Evolutionary conservation across 1,140 invertebrate genomes (phyloP).

Genomic region (Dendroctonus ponderosae): DNA sequence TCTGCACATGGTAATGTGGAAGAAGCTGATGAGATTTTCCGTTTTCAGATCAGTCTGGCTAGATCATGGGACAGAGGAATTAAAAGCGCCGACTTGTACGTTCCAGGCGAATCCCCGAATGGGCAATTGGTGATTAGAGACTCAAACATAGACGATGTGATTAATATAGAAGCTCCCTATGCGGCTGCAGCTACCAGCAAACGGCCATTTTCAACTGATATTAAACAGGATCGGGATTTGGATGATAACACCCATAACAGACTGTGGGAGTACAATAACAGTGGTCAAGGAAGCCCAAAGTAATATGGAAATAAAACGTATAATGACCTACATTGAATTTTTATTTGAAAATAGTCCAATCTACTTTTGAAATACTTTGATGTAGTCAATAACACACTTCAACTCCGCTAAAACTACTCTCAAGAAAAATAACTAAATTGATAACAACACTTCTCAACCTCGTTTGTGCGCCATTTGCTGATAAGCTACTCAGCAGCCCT

Average conservation of each 20-base stretch:
- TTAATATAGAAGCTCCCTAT: conserved; percentile 6
- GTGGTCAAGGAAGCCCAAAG: conserved; percentile 2
- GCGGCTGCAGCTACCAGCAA: conserved; percentile 3
- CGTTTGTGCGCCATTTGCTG: no score
- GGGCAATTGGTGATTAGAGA: conserved; percentile 18
- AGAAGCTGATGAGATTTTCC: no score
- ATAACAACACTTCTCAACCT: no score
- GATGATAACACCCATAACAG: conserved; percentile 17
- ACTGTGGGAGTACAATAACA: conserved; percentile 23
- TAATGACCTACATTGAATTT: no score
- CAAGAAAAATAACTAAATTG: no score
- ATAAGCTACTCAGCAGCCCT: no score
- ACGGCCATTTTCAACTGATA: conserved; percentile 9
- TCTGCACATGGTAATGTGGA: no score
- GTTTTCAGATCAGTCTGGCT: conserved; percentile 7
- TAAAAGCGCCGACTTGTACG: background rate
- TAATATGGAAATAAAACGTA: background rate
- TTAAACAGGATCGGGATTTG: conserved; percentile 8
- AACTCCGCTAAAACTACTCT: no score
- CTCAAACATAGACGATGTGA: conserved; percentile 5
- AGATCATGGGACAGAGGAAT: conserved; percentile 14
- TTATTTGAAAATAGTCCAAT: no score
- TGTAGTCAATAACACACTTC: no score
- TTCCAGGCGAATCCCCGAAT: conserved; percentile 16
- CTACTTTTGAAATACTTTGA: no score